Base-by-base conservation (phyloP, 2,888 invertebrate genomes). In the Dichetophora obliterata region DNA sequence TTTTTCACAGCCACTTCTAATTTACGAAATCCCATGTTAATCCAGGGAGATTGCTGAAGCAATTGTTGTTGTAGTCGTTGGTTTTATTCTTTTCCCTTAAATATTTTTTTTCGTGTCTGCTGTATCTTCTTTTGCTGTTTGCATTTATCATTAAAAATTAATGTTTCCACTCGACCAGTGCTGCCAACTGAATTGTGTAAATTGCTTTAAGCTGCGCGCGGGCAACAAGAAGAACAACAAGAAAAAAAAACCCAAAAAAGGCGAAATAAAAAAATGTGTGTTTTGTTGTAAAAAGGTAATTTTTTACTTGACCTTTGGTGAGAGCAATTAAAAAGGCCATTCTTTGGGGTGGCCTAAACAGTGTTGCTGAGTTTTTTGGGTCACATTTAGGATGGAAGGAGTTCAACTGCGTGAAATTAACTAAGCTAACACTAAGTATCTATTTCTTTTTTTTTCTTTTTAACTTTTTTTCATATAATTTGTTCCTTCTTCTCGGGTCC, bases 111-210 rank as follows among this genome's bases (percentile, higher is more conserved):
- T 68, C 79, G 82, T 81, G 31, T 61, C 63, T 63, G 59, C 22
- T 27, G 27, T 14, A 22, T 19, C 37, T 22, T 50, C 34, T 2
- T 57, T 37, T 16, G 19, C 16, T 81, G 81, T 84, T 77, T 65
- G 77, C 76, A 54, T 76, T 86, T 85, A 84, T 81, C 85, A 83
- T 86, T 86, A 85, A 86, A 85, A 85, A 85, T 86, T 81, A 86
- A 86, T 86, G 85, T 77, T 80, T 81, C 81, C 83, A 82, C 85
- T 85, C 82, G 83, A 81, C 77, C 81, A 80, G 79, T 82, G 85
- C 80, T 82, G 82, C 81, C 83, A 82, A 83, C 83, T 81, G 83
- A 85, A 83, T 85, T 84, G 82, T 81, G 78, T 83, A 84, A 85
- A 83, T 82, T 75, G 73, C 48, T 57, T 31, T 24, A 66, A 37